Base-by-base conservation (phyloP, 2,113 vertebrate genomes). In the Cathartes aura region DNA sequence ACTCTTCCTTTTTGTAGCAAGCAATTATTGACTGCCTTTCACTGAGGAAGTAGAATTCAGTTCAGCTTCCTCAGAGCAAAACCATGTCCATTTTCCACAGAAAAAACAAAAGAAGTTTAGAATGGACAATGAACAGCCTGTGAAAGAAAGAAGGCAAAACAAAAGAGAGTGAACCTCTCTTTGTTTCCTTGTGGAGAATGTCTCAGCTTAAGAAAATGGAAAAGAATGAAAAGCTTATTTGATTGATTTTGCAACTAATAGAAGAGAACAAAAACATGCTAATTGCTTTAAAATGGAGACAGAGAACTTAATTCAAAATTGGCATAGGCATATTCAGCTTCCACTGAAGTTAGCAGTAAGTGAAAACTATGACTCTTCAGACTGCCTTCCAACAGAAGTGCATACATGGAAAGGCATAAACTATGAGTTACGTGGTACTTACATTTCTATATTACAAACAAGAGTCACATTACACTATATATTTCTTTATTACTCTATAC, bases 231-330 rank as follows among this genome's bases (percentile, higher is more conserved):
- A 89, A 87, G 53, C 15, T 87, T 12, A 19, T 87, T 87, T 93
- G 73, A 89, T 89, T 93, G 79, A 94, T 91, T 97, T 94, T 91
- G 20, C 62, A 80, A 68, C 71, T 89, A 95, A 85, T 32, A 82
- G 52, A 92, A 55, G 62, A 82, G 24, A 47, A 89, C 60, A 79
- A 92, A 96, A 58, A 43, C 47, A 67, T 72, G 27, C 11, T 94
- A 95, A 91, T 87, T 83, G 40, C 43, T 92, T 92, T 84, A 91
- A 91, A 95, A 87, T 72, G 34, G 36, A 91, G 67, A 71, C 59
- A 38, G 67, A 92, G 42, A 94, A 89, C 89, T 96, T 87, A 92
- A 94, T 96, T 94, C 17, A 82, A 89, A 92, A 56, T 56, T 89
- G 72, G 11, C 36, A 60, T 73, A 84, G 95, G 48, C 27, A 45